phyloP scores from a whole-genome alignment of 2,797 vertebrate genomes.

The Helicolenus hilgendorfi region DNA sequence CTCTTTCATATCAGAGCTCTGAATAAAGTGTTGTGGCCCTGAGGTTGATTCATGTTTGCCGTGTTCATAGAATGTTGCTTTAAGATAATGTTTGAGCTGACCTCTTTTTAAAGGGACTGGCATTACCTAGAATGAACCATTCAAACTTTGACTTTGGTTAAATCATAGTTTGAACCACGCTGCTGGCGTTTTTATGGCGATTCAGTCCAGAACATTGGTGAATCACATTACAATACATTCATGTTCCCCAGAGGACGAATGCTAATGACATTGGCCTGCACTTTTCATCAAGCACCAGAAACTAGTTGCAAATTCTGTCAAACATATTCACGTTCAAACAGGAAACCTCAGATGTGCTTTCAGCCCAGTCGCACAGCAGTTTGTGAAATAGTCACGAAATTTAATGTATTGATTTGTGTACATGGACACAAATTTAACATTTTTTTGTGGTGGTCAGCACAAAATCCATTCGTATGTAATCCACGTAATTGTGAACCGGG shows the following conservation, averaged over 20 bases:
- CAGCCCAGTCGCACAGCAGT: too few relatives aligned
- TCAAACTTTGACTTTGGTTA: neutral
- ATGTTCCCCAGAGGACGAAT: neutral
- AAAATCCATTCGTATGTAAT: too few relatives aligned
- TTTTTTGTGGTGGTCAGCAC: too few relatives aligned
- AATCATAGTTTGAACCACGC: neutral
- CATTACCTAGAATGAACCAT: constrained; percentile 12
- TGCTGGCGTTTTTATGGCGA: neutral
- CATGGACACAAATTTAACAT: too few relatives aligned
- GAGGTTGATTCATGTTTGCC: constrained; percentile 55
- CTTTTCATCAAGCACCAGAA: neutral
- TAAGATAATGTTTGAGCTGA: constrained; percentile 45
- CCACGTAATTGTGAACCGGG: too few relatives aligned
- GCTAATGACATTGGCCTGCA: neutral
- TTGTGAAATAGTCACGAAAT: too few relatives aligned
- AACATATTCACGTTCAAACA: neutral
- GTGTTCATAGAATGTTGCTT: constrained; percentile 38
- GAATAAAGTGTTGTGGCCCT: constrained; percentile 61
- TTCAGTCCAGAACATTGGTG: neutral
- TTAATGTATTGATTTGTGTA: too few relatives aligned
- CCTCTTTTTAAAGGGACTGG: constrained; percentile 38
- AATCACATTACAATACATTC: neutral
- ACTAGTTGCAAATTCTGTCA: neutral
- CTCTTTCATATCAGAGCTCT: constrained; percentile 43
- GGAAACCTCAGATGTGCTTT: neutral